Base-by-base conservation (phyloP, 1,140 invertebrate genomes). In the Periplaneta americana region DNA sequence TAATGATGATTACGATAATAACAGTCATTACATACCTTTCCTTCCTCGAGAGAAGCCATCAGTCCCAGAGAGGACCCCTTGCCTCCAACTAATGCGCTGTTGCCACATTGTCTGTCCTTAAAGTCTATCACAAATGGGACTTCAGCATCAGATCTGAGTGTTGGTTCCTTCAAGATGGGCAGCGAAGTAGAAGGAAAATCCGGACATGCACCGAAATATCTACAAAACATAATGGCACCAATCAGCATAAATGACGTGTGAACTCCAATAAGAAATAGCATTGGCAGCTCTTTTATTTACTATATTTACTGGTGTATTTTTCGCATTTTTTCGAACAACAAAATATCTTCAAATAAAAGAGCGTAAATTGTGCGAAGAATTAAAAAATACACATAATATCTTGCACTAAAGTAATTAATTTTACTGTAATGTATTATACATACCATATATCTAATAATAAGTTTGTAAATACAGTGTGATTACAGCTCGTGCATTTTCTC, bases 61-160 rank as follows among this genome's bases (percentile, higher is more conserved):
- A 92, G 84, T 3, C 93, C 93, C 11, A 95, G 86, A 2, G 94
- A 95, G 15, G 91, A 90, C 35, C 92, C 94, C 87, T 95, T 95
- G 1, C 93, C 94, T 1, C 94, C 94, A 0, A 93, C 93, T n/a
- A 92, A 84, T 9, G 85, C 82, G 1, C 88, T 85, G 82, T 88
- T 89, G 17, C 87, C 83, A 75, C 91, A 90, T 2, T 85, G 86
- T 9, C 84, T 82, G 18, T 89, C 86, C 17, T 87, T 85, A 76
- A 93, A 91, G 0, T 83, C 75, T 3, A 91, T 80, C 48, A 91
- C 86, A 77, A 91, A 74, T 2, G 83, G 83, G 34, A 78, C 74
- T 83, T 85, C 48, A 10, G 17, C 33, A 28, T 34, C 39, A 34
- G 10, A 11, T 34, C 18, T 75, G 13, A 34, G 32, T 11, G 31